These are phyloP conservation scores for Lytechinus variegatus DNA, from an alignment of 35 echinoderm and acorn worm genomes.

Conservation along the genomic window DNA sequence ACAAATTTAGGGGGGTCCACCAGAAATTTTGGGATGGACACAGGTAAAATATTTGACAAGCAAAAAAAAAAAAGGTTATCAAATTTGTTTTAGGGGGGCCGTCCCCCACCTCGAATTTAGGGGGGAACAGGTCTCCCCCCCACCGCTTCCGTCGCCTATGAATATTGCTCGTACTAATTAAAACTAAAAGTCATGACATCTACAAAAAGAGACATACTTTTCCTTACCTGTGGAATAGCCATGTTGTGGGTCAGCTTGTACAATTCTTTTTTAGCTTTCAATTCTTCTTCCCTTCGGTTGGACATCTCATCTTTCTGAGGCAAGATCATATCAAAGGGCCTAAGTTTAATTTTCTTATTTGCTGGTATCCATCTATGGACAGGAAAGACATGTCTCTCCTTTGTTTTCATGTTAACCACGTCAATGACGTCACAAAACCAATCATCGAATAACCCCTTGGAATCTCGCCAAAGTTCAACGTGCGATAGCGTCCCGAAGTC, in stretches of 20 bases:
- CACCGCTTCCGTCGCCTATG: too few species aligned
- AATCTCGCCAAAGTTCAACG: constrained; percentile 80
- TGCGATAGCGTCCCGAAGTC: constrained; percentile 57
- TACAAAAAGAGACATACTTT: too few species aligned
- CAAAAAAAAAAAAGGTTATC: too few species aligned
- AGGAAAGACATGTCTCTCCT: constrained; percentile 56
- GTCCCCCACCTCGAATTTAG: too few species aligned
- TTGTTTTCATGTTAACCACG: constrained; percentile 1
- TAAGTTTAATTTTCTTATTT: constrained; percentile 7
- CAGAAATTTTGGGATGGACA: too few species aligned
- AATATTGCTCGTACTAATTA: too few species aligned
- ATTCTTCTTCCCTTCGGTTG: constrained; percentile 56
- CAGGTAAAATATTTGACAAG: too few species aligned
- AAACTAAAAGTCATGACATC: too few species aligned
- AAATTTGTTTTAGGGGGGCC: too few species aligned
- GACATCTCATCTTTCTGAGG: constrained; percentile 51
- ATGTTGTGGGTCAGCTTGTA: constrained; percentile 45
- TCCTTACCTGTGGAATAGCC: constrained; percentile 16
- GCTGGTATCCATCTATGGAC: constrained; percentile 68
- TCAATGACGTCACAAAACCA: constrained; percentile 79
- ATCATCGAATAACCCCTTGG: constrained; percentile 45
- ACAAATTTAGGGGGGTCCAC: too few species aligned
- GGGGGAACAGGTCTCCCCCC: too few species aligned
- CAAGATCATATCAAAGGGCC: constrained; percentile 53
- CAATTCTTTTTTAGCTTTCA: constrained; percentile 23